Evolutionary conservation across 2,797 vertebrate genomes (phyloP), one percentile per base, ranked within the genome.

Genomic region (Bradypodion pumilum): DNA sequence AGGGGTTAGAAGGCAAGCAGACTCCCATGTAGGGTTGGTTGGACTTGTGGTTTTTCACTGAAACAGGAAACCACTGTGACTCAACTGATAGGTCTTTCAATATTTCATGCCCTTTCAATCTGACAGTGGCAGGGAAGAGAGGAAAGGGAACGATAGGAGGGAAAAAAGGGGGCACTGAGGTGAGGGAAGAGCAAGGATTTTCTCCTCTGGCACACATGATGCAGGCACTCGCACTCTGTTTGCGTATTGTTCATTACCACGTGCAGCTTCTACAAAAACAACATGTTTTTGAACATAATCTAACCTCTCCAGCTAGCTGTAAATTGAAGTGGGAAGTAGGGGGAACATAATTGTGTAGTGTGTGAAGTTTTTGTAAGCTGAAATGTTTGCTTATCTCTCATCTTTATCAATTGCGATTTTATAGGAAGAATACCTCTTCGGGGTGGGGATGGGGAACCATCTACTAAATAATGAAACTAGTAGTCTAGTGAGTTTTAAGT

Each of bases 31-130:
- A 49, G 40, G 73, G 35, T 32, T 32, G 69, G 59, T 15, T 27
- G 35, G 70, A 46, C 29, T 15, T 12, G 78, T 37, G 46, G 70
- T 56, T 72, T 77, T 69, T 79, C 32, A 44, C 13, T 42, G 16
- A 66, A 59, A 80, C 37, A 75, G 78, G 83, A 85, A 80, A 75
- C 60, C 62, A 25, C 72, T 52, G 65, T 12, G 27, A 35, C 35
- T 52, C 29, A 52, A 63, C 85, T 29, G 74, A 77, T 46, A 80
- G 0, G 44, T 42, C 42, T 37, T 1, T 5, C 35, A 37, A 19
- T 73, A 80, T 29, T 66, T n/a, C n/a, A 32, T 79, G 63, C 32
- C 21, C 80, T 44, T 12, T 27, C 44, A 21, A 23, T 40, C 44
- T 70, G 25, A 19, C 29, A 10, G 32, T 52, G 37, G 44, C 2